Conservation (phyloP, 2,113 vertebrate genomes). For the Tretioscincus oriximinensis region DNA sequence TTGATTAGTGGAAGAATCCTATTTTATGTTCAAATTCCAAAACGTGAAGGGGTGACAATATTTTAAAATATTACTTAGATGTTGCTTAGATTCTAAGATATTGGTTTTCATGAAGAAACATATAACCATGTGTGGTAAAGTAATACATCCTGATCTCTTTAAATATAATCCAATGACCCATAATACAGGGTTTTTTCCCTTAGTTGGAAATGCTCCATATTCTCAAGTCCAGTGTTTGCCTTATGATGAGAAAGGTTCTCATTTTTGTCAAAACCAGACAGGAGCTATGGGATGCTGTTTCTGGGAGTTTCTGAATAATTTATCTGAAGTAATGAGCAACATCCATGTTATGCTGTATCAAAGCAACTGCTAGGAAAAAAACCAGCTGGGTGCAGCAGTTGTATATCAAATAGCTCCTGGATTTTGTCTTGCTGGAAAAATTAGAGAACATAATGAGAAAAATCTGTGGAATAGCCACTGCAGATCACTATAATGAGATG, state of each 20-base stretch:
- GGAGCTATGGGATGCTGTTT: conserved; percentile 47
- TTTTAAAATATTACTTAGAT: not conserved
- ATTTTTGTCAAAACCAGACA: conserved; percentile 32
- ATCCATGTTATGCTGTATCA: conserved; percentile 57
- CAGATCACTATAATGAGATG: conserved; percentile 43
- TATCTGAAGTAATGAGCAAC: conserved; percentile 61
- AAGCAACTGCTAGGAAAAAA: conserved; percentile 55
- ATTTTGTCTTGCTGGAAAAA: conserved; percentile 61
- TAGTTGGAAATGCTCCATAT: not conserved
- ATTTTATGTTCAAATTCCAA: not conserved
- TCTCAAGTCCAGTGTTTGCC: conserved; percentile 34
- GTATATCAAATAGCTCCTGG: conserved; percentile 55
- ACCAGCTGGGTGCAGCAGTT: conserved; percentile 50
- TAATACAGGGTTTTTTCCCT: not conserved
- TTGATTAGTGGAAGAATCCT: not conserved
- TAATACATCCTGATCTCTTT: conserved; percentile 1
- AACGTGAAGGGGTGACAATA: not conserved
- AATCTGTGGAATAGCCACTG: conserved; percentile 49
- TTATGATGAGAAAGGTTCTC: conserved; percentile 25
- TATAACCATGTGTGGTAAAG: conserved; percentile 8
- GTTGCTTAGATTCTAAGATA: not conserved
- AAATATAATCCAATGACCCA: conserved; percentile 7
- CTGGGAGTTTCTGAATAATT: conserved; percentile 64
- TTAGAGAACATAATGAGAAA: conserved; percentile 63
- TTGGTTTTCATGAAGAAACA: conserved; percentile 16